phyloP scores from a whole-genome alignment of 2,113 vertebrate species.

The Tringa solitaria region DNA sequence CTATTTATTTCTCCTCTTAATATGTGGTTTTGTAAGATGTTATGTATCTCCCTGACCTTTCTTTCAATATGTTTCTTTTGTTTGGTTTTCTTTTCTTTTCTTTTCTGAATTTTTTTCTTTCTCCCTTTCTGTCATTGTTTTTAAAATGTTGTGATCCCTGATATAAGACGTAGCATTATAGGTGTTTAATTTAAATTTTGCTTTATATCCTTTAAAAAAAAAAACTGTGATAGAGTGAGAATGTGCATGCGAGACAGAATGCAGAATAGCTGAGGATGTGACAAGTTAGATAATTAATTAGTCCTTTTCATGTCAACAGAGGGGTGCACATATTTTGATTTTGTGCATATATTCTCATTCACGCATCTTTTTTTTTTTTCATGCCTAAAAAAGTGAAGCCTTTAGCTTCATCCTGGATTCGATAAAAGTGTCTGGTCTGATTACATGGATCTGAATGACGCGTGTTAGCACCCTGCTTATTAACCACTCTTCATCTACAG shows the following conservation, averaged over 20 bases:
- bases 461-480: constrained; percentile 12
- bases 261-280: constrained; percentile 12
- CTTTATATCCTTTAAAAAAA: not conserved
- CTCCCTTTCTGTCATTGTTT: not conserved
- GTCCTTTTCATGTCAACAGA: constrained; percentile 46
- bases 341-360: constrained; percentile 50
- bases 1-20: not conserved
- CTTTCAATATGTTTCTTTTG: not conserved
- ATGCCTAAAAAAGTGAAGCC: not conserved
- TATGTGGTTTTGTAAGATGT: not conserved
- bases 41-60: not conserved
- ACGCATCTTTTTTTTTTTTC: not conserved
- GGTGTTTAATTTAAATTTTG: constrained; percentile 34
- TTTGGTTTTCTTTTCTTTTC: not conserved
- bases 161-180: not conserved
- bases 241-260: not conserved
- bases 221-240: not conserved
- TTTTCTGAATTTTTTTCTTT: not conserved
- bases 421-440: not conserved
- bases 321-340: constrained; percentile 27
- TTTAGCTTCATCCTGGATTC: constrained; percentile 7
- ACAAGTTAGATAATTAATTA: constrained; percentile 61
- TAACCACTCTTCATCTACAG: constrained; percentile 47
- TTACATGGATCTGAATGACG: not conserved
- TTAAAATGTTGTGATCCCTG: not conserved